These are phyloP conservation scores for Rhinatrema bivittatum DNA, from an alignment of 2,797 vertebrate genomes.

Conservation along the genomic window DNA sequence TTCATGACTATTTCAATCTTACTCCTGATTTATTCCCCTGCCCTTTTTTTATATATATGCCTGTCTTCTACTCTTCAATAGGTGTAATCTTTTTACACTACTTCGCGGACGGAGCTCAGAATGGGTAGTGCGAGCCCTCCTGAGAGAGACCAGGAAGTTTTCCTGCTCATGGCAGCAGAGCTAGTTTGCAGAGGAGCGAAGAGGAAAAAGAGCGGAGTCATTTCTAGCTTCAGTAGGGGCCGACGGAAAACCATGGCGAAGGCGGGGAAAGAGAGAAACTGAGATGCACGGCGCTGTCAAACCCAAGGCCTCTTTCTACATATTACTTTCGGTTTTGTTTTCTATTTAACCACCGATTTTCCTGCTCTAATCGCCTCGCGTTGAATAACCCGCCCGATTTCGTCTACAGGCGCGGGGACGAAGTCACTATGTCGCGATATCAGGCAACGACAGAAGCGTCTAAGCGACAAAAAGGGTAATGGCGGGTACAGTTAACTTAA, in stretches of 20 bases:
- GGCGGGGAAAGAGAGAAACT: too few relatives aligned
- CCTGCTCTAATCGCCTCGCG: too few relatives aligned
- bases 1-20: too few relatives aligned
- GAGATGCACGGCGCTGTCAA: too few relatives aligned
- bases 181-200: constrained; percentile 50
- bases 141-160: constrained; percentile 42
- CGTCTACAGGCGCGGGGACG: background rate
- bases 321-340: too few relatives aligned
- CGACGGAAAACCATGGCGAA: constrained; percentile 11
- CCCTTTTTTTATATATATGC: constrained; percentile 45
- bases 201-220: constrained; percentile 52
- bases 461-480: too few relatives aligned
- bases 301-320: too few relatives aligned
- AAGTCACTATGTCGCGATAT: background rate
- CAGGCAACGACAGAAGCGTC: background rate
- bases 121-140: constrained; percentile 43
- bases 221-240: too few relatives aligned
- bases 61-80: too few relatives aligned
- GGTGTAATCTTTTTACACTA: constrained; percentile 18
- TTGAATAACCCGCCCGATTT: accelerated
- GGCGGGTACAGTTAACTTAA: too few relatives aligned
- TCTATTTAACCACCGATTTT: too few relatives aligned
- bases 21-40: constrained; percentile 55
- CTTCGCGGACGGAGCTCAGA: constrained; percentile 55
- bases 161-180: constrained; percentile 57